Base-by-base conservation (phyloP, 2,797 vertebrate species). In the Aeoliscus strigatus region DNA sequence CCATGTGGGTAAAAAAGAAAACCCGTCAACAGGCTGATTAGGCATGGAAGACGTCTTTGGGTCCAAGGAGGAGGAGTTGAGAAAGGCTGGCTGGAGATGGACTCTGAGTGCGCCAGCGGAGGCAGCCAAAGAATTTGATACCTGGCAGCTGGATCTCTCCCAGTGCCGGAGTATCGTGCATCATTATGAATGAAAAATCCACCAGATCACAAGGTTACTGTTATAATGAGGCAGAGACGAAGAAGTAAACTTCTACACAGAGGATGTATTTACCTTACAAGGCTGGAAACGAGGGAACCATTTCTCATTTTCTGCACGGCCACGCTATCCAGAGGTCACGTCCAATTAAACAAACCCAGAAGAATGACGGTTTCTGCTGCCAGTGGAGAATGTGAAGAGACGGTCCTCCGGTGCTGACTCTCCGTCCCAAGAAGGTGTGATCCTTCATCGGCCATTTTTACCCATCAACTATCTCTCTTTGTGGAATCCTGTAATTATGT, bases 1-100 rank as follows among this genome's bases (percentile, higher is more conserved):
- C 53, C 28, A 50, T 66, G 74, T 79, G 75, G 2, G 21, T 51
- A 66, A 76, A 71, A n/a, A n/a, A n/a, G n/a, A n/a, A n/a, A n/a
- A n/a, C n/a, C n/a, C n/a, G 55, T 67, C 46, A 45, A 47, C 43
- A n/a, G n/a, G n/a, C 60, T 83, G 76, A 87, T 84, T 86, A 83
- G 82, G 70, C 63, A 65, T 73, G 64, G 58, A 59, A 68, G 64
- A 79, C 68, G 60, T 65, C 69, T 75, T 64, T 66, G 45, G 66
- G 73, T 47, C 52, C 29, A 48, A 13, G 64, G 52, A 57, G 66
- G 57, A 31, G 68, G 62, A 44, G 62, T 59, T 39, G 60, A 53
- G 51, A 27, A 13, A 53, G 28, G 27, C 27, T 55, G 60, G 41
- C 44, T 51, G 45, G 49, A 48, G 38, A 45, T 59, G 54, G 69